Evolutionary conservation across 2,888 invertebrate species (phyloP), one percentile per base, ranked within the genome.

Genomic region (Cybosia mesomella): DNA sequence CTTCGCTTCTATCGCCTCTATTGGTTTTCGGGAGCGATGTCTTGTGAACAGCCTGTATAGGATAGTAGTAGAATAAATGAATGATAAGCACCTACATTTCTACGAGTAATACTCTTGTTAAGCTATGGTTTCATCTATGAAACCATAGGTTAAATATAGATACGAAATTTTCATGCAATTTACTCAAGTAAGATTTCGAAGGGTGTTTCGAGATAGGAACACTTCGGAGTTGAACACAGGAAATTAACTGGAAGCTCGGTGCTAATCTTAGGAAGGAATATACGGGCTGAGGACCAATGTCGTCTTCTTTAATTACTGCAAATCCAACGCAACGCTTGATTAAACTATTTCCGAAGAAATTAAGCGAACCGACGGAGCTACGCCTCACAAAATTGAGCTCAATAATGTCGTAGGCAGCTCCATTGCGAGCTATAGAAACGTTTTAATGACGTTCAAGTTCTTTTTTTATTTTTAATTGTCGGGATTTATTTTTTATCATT

Each of bases 231-330:
- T 82, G 83, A 87, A 87, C 73, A 82, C 84, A 84, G 92, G 90
- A 92, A 92, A 91, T 92, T 85, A 89, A 88, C 87, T 87, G 86
- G 89, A 88, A 87, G 86, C 83, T 77, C 67, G 84, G 85, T 85
- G 87, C 85, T 91, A 91, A 91, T 91, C 86, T 86, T 79, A 88
- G 90, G 89, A 89, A 90, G 91, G 86, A 91, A 91, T 90, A 87
- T 86, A 87, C 85, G 76, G 79, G 76, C 67, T 75, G 79, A 74
- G 75, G 74, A 77, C 78, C 76, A 85, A 81, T 81, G 87, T 84
- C 85, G 82, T 79, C 83, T 87, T 90, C 87, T 89, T 88, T 89
- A 91, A 91, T 91, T 87, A 89, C 88, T 85, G 83, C 83, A 86
- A 89, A 88, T 85, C 86, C 82, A 82, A 83, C 85, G 86, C 83